phyloP scores from a whole-genome alignment of 2,888 invertebrate genomes.

The Pachymerium ferrugineum region DNA sequence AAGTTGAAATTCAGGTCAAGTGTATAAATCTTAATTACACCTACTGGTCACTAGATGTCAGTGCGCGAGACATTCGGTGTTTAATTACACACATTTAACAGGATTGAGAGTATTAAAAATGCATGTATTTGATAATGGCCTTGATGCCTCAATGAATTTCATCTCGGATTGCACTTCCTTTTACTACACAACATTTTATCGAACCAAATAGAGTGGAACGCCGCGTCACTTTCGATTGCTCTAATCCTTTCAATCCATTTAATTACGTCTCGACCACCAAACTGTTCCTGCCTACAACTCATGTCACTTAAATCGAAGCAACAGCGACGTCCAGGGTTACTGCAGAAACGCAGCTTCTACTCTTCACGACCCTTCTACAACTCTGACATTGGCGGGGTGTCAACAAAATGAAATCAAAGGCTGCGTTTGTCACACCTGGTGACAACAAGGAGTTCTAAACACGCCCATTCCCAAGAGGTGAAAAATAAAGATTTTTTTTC shows the following conservation, averaged over 20 bases:
- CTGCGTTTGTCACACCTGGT: slow-evolving; percentile 5
- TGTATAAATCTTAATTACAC: neutral
- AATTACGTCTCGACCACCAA: neutral
- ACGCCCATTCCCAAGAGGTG: neutral
- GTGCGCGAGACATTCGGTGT: neutral
- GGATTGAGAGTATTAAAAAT: neutral
- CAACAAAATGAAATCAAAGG: neutral
- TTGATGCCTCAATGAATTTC: neutral
- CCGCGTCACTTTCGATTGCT: neutral
- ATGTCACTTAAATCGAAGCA: too few species aligned
- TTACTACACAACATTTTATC: neutral
- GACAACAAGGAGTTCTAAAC: neutral
- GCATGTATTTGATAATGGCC: neutral
- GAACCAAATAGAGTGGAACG: neutral
- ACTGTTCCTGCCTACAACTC: neutral
- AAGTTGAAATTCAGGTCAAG: neutral
- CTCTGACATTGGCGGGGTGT: neutral
- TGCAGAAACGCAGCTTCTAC: neutral
- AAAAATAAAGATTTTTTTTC: neutral
- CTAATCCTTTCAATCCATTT: neutral
- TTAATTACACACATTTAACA: neutral
- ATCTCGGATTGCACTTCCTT: neutral
- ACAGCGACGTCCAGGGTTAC: neutral
- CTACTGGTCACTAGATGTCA: neutral
- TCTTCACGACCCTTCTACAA: neutral